Base-by-base conservation (phyloP, 2,797 vertebrate species). In the Spinus olivaceus region DNA sequence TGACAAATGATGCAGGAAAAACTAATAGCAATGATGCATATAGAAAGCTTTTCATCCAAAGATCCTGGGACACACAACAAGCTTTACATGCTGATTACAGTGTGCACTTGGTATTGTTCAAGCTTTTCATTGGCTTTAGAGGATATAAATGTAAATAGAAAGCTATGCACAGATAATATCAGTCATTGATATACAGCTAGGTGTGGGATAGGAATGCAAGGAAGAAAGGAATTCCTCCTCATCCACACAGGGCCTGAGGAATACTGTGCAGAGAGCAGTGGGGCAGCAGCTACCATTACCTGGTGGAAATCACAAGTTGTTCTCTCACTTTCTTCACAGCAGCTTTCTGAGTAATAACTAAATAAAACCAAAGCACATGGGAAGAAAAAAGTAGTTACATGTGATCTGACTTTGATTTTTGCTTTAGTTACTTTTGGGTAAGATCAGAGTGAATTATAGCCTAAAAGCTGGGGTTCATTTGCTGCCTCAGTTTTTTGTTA, bases 1-100 rank as follows among this genome's bases (percentile, higher is more conserved):
- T 96, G 95, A 96, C 90, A 95, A 95, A 95, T 88, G 92, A 95
- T 96, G 95, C 92, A 94, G 81, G 94, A 95, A 96, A 96, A 95
- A 86, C 67, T 95, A 96, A 95, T 94, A 95, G 92, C 11, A 87
- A 91, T 87, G 92, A 95, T 86, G 86, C 89, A 73, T 60, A 88
- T 47, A 92, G 81, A 96, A 46, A 92, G 49, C 71, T 69, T 96
- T 97, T 94, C 81, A 95, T 95, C 79, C 90, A 88, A 78, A 85
- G 90, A 95, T 96, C 96, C 86, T 88, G 78, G 91, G 94, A 96
- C 90, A 96, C 72, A 61, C 5, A 1, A 95, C 89, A 86, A 96
- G 88, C 24, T 90, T 94, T 86, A 96, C 95, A 92, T 91, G 87
- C 73, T 86, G 94, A 94, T 95, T 94, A 81, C 49, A 30, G 24